Conservation (phyloP, 2,113 vertebrate species). For the Orientallactaga bullata region DNA sequence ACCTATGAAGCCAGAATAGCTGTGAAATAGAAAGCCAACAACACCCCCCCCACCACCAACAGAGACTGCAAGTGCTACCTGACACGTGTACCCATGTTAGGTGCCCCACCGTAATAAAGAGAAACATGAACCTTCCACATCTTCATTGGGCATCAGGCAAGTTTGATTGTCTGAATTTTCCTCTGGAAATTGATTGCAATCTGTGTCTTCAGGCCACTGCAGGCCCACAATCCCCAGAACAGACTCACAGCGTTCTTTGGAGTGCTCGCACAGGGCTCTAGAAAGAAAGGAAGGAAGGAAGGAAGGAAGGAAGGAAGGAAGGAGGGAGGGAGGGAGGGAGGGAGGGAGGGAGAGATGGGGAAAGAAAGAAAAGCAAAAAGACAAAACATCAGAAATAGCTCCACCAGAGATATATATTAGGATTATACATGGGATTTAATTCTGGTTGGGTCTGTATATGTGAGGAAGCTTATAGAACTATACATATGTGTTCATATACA, state of each 20-base stretch:
- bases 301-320: background rate
- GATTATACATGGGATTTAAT: background rate
- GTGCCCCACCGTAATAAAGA: background rate
- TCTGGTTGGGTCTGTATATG: background rate
- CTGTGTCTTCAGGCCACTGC: conserved; percentile 97
- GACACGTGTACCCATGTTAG: background rate
- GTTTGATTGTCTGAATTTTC: conserved; percentile 90
- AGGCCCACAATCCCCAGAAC: conserved; percentile 96
- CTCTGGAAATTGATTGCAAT: conserved; percentile 95
- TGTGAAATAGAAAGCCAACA: background rate
- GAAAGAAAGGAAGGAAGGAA: conserved; percentile 16
- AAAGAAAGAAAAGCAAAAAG: conserved; percentile 15
- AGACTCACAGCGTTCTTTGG: conserved; percentile 95
- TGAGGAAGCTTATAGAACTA: background rate
- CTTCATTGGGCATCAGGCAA: conserved; percentile 93
- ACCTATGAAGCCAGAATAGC: background rate
- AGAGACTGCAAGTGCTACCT: background rate
- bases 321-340: no score
- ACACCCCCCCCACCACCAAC: background rate
- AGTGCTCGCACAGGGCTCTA: conserved; percentile 92
- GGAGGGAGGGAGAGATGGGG: no score
- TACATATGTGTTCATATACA: background rate
- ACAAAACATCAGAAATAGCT: background rate
- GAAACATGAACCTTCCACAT: conserved; percentile 90
- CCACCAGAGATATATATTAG: background rate